phyloP scores from a whole-genome alignment of 2,888 invertebrate genomes.

The Ectropis crepuscularia region DNA sequence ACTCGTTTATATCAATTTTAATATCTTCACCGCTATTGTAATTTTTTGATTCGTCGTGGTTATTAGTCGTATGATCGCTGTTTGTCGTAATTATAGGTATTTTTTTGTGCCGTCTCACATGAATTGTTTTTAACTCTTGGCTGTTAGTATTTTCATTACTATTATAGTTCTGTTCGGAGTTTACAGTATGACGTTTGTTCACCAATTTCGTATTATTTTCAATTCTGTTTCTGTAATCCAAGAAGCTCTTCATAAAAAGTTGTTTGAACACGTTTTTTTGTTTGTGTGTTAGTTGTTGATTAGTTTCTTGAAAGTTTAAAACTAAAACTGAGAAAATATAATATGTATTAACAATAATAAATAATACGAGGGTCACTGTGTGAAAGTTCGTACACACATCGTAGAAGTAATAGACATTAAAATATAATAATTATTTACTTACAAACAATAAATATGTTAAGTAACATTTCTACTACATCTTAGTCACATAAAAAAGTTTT shows the following conservation, averaged over 20 bases:
- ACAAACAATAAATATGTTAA: constrained; percentile 6
- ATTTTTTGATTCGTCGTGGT: too few relatives aligned
- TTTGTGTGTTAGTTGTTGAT: background rate
- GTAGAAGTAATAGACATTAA: too few relatives aligned
- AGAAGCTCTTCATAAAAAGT: constrained; percentile 13
- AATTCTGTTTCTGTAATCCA: constrained; percentile 11
- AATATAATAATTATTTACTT: background rate
- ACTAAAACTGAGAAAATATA: constrained; percentile 14
- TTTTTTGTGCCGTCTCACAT: too few relatives aligned
- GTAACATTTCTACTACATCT: background rate
- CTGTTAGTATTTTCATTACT: background rate
- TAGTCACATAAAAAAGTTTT: background rate
- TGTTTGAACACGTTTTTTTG: constrained; percentile 15
- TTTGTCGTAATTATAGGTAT: too few relatives aligned
- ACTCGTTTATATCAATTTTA: too few relatives aligned
- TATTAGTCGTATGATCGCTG: too few relatives aligned
- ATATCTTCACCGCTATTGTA: too few relatives aligned
- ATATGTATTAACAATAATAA: too few relatives aligned
- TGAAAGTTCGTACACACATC: too few relatives aligned
- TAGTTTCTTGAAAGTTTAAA: constrained; percentile 3
- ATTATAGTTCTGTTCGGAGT: background rate
- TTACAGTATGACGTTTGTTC: background rate
- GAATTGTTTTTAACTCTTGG: background rate
- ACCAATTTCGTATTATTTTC: background rate
- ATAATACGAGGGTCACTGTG: too few relatives aligned